A percentile compares a stretch with the other conserved stretches of the same genome.
Conservation (phyloP, 1,140 invertebrate genomes). For the Agrilus planipennis region DNA sequence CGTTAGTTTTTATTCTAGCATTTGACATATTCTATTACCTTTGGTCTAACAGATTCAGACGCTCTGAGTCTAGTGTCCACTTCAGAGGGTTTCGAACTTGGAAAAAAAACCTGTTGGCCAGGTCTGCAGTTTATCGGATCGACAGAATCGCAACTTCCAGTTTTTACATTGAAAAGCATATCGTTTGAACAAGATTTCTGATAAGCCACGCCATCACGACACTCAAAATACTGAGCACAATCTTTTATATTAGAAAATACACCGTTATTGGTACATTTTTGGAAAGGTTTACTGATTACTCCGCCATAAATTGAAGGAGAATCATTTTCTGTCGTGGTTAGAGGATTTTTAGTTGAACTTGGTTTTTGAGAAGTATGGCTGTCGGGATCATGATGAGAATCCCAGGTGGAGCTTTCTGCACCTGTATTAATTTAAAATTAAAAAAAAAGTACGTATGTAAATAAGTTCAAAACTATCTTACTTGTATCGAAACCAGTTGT, state of each 20-base stretch:
- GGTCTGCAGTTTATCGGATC: conserved; percentile 21
- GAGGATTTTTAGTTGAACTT: no score
- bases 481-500: no score
- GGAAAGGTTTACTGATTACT: conserved; percentile 25
- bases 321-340: no score
- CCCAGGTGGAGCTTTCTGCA: no score
- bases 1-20: no score
- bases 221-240: conserved; percentile 55
- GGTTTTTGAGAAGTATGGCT: no score
- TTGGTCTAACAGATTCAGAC: conserved; percentile 15
- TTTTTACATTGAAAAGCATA: conserved; percentile 40
- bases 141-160: conserved; percentile 39
- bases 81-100: conserved; percentile 13
- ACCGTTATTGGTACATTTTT: conserved; percentile 38
- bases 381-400: no score
- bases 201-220: conserved; percentile 47
- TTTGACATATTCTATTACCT: conserved; percentile 14
- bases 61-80: conserved; percentile 16
- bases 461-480: no score
- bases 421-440: no score
- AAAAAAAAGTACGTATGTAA: no score
- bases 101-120: conserved; percentile 23
- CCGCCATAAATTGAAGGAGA: no score
- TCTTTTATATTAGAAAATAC: conserved; percentile 48
- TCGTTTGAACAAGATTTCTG: conserved; percentile 39